phyloP scores from a whole-genome alignment of 2,797 vertebrate species.

The Macropus fuliginosus region DNA sequence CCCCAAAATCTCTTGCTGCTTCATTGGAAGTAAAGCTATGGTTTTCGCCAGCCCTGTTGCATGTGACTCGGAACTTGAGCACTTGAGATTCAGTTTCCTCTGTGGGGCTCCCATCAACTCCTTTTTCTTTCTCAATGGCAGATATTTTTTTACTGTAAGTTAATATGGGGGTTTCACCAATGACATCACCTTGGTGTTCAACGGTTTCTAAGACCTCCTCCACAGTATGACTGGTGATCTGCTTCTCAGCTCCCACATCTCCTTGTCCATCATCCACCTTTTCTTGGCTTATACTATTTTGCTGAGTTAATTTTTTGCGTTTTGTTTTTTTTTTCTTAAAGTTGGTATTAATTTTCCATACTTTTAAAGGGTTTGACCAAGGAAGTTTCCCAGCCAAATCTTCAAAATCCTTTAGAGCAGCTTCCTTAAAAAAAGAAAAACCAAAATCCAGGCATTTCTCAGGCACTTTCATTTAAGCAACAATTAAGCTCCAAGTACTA shows the following conservation, averaged over 20 bases:
- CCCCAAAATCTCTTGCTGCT: slow-evolving; percentile 96
- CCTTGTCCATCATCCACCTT: slow-evolving; percentile 65
- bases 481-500: slow-evolving; percentile 44
- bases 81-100: slow-evolving; percentile 66
- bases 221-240: slow-evolving; percentile 42
- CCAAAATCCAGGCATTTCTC: slow-evolving; percentile 60
- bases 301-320: slow-evolving; percentile 83
- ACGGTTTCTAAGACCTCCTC: slow-evolving; percentile 61
- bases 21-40: slow-evolving; percentile 97
- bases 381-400: slow-evolving; percentile 90
- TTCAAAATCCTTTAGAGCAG: slow-evolving; percentile 92
- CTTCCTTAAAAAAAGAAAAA: slow-evolving; percentile 88
- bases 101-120: slow-evolving; percentile 46
- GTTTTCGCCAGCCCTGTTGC: slow-evolving; percentile 95
- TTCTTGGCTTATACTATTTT: slow-evolving; percentile 75
- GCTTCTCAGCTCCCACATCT: slow-evolving; percentile 60
- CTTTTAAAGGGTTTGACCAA: slow-evolving; percentile 91
- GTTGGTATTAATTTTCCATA: slow-evolving; percentile 93
- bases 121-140: slow-evolving; percentile 53
- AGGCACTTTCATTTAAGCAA: slow-evolving; percentile 24
- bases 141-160: slow-evolving; percentile 56
- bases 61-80: slow-evolving; percentile 95
- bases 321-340: slow-evolving; percentile 93
- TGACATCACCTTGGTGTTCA: slow-evolving; percentile 53
- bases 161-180: slow-evolving; percentile 59